Evolutionary conservation across 2,113 vertebrate genomes (phyloP), one percentile per base, ranked within the genome.

Genomic region (Xenopus borealis): DNA sequence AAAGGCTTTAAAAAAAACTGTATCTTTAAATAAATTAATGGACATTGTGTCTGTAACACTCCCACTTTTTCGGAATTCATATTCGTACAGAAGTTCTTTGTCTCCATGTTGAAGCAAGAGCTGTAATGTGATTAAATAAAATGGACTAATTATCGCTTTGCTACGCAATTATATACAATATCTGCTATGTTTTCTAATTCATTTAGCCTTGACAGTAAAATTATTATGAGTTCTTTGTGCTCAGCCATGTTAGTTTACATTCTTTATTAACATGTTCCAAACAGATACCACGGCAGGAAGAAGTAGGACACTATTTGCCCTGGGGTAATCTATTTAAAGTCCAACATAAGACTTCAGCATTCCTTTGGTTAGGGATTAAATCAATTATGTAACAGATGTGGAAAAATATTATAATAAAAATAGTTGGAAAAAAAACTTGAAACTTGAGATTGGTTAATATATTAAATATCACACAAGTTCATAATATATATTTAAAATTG

Each of bases 291-390:
- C 66, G 83, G 85, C 66, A 81, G 73, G 86, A 77, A 88, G 88
- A 93, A 89, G 84, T 90, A 91, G 91, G 87, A 85, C 91, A 91
- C 82, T 72, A 86, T 89, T 85, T 88, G 85, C 89, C 91, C 89
- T 85, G 84, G 79, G 90, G 91, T 91, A 90, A 92, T 85, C 61
- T 89, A 87, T 85, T 82, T 9, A 44, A 86, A 87, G 85, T 87
- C 85, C 89, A 88, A 86, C 79, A 85, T 87, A 82, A 84, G 86
- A 88, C 88, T 89, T 88, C 85, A 85, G 72, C 61, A 12, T 89
- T 89, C 83, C 85, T 91, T 85, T 88, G 88, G 89, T 90, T 83
- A 86, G 86, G 91, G 90, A 91, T 91, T 89, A 90, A 90, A 92
- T 93, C 91, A 90, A 90, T 91, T 91, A 91, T 87, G 86, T 87